Evolutionary conservation across 1,140 invertebrate genomes (phyloP).

Genomic region (Cylas formicarius): DNA sequence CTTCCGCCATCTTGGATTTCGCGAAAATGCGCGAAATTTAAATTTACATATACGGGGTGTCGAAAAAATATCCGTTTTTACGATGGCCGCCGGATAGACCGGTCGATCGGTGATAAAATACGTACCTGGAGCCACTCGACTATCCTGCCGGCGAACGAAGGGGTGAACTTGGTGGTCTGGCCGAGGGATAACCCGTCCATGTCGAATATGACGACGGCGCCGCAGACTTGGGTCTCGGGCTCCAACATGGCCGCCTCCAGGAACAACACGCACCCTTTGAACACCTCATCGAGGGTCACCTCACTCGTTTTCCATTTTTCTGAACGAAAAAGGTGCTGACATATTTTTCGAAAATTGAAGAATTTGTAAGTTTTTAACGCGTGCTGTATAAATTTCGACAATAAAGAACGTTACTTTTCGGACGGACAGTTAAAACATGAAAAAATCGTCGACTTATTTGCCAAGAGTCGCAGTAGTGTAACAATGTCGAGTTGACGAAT

Average conservation of each 20-base stretch:
- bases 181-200: constrained; percentile 74
- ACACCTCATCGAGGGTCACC: constrained; percentile 69
- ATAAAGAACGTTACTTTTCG: too few species aligned
- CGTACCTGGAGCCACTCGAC: constrained; percentile 68
- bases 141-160: constrained; percentile 72
- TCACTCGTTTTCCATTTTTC: constrained; percentile 80
- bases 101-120: background rate
- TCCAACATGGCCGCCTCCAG: constrained; percentile 74
- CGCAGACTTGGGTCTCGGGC: constrained; percentile 66
- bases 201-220: constrained; percentile 72
- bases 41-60: background rate
- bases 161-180: constrained; percentile 77
- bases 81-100: background rate
- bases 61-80: background rate
- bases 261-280: constrained; percentile 72
- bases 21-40: too few species aligned
- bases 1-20: too few species aligned
- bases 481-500: too few species aligned
- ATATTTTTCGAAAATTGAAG: background rate
- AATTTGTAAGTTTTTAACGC: too few species aligned
- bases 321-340: constrained; percentile 37
- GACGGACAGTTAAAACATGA: too few species aligned
- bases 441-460: too few species aligned
- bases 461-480: too few species aligned
- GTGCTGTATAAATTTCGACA: too few species aligned